Base-by-base conservation (phyloP, 2,113 vertebrate genomes). In the Neodontobutis hainanensis region DNA sequence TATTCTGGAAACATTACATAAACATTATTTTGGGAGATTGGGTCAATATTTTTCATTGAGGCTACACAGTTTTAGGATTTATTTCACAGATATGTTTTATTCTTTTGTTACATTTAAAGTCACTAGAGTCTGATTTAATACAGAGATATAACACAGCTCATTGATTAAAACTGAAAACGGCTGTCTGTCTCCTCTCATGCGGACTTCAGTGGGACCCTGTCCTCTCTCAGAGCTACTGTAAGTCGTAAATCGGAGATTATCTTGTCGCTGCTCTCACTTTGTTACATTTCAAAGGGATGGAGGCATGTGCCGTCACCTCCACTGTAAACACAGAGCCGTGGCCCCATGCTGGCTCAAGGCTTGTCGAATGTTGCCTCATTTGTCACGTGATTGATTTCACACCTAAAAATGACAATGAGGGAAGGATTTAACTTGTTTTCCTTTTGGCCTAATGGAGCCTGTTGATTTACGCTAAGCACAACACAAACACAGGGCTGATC, bases 371-470 rank as follows among this genome's bases (percentile, higher is more conserved):
- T 44, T 72, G 85, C 85, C 89, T 88, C 89, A 90, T 86, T 90
- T 92, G 77, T 84, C 81, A 89, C 86, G 78, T 89, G 72, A 61
- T 69, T 67, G 84, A 75, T 83, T 81, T 92, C 86, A 86, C 91
- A 89, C 81, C 80, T 85, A 16, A 58, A 62, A 74, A 71, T 68
- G 73, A 68, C 59, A 63, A 65, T 80, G 82, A 80, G 78, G 44
- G 56, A 64, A 55, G 60, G 59, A 66, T 82, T 75, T 65, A 70
- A 76, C 51, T 42, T 66, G 69, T 65, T 72, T 61, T 53, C 61
- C n/a, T 49, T 63, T 36, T 6, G 48, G 44, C 36, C 45, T 36
- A 9, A 6, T 16, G 32, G 48, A 40, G 47, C 43, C 35, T 62
- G 64, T 46, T 78, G 68, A 75, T 78, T 82, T 82, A 77, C 19